Conservation (phyloP, 2,888 invertebrate species). For the Drosophila austrosaltans region DNA sequence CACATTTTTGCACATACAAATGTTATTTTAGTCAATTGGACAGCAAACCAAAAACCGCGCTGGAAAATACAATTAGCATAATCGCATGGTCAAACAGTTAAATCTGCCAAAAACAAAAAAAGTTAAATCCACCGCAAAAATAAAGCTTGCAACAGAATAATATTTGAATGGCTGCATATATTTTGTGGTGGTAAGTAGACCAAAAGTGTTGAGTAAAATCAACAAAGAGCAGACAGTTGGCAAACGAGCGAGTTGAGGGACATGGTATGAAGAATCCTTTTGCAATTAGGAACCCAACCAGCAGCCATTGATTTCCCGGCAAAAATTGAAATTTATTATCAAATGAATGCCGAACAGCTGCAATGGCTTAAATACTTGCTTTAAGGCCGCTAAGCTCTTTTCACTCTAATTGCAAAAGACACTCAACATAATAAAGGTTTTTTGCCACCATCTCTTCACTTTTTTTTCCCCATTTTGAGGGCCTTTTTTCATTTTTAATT, state of each 20-base stretch:
- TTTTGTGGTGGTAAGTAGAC: conserved; percentile 36
- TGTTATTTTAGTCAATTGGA: conserved; percentile 5
- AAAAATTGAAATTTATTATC: conserved; percentile 61
- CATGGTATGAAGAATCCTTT: conserved; percentile 29
- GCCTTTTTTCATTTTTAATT: conserved; percentile 55
- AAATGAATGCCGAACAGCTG: conserved; percentile 64
- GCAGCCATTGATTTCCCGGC: conserved; percentile 45
- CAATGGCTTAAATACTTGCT: conserved; percentile 59
- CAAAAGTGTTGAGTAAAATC: conserved; percentile 31
- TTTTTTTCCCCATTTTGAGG: not conserved
- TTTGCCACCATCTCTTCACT: not conserved
- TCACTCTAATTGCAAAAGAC: conserved; percentile 61
- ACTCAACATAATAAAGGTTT: conserved; percentile 39
- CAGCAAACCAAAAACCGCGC: conserved; percentile 3
- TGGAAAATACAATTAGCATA: conserved; percentile 18
- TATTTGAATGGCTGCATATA: conserved; percentile 51
- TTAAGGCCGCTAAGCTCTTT: conserved; percentile 55
- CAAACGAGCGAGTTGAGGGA: not conserved
- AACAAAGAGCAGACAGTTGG: conserved; percentile 56
- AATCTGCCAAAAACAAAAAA: conserved; percentile 25
- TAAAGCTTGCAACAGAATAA: conserved; percentile 6
- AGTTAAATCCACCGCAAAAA: conserved; percentile 57
- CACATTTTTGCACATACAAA: not conserved
- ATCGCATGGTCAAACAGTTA: conserved; percentile 45
- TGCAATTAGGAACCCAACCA: conserved; percentile 55